Percentiles rank a stretch among this genome's conserved stretches.
Evolutionary conservation across 1,140 invertebrate genomes (phyloP).

Genomic region (Lepidurus apus): DNA sequence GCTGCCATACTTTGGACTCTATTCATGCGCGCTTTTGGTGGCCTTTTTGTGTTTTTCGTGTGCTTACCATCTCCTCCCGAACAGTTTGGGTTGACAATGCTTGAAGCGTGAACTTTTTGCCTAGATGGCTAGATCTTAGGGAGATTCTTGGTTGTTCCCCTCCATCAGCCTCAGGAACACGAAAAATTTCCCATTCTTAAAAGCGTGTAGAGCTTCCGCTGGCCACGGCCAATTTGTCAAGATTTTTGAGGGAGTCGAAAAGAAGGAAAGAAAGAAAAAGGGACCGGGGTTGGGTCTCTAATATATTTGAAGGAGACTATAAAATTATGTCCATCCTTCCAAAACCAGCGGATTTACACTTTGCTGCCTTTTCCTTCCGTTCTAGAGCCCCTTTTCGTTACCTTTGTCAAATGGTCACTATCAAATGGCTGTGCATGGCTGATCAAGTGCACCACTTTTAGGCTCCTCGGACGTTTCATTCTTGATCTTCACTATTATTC

Average conservation of each 20-base stretch:
- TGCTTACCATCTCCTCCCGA: not conserved
- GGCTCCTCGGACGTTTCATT: not conserved
- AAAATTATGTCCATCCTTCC: not conserved
- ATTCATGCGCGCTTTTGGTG: not conserved
- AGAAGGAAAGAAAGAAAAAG: not conserved
- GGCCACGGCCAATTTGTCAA: not conserved
- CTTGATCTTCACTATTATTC: not conserved
- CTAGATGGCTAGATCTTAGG: not conserved
- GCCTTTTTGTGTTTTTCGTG: not conserved
- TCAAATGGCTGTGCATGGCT: not conserved
- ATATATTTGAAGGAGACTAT: not conserved
- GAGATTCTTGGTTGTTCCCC: too few species aligned
- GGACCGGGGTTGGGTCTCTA: not conserved
- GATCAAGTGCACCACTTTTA: not conserved
- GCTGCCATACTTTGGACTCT: not conserved
- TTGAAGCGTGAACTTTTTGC: not conserved
- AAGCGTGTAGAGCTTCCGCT: not conserved
- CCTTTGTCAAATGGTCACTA: not conserved
- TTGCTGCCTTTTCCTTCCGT: slow-evolving; percentile 17
- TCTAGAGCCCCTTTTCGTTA: not conserved
- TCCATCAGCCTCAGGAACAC: too few species aligned
- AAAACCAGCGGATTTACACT: slow-evolving; percentile 18
- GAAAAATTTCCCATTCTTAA: not conserved
- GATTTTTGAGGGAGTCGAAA: not conserved
- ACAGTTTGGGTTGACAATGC: not conserved